Evolutionary conservation across 2,888 invertebrate genomes (phyloP), one percentile per base, ranked within the genome.

Genomic region (Polyploca ridens): DNA sequence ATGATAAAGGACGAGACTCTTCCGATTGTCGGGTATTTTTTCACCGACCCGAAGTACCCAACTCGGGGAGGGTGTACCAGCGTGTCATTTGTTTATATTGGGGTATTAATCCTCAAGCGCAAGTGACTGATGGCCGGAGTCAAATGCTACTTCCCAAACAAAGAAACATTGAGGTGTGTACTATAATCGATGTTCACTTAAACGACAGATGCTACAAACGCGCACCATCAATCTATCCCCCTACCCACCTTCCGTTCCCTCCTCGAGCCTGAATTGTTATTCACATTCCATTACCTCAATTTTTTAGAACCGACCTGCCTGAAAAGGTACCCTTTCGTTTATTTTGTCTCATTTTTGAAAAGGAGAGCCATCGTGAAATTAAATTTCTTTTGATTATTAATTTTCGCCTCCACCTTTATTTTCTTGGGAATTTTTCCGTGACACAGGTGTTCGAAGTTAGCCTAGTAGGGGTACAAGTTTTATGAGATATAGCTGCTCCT

Each of bases 171-270:
- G 84, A 90, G 89, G 89, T 89, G 88, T 91, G 84, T 88, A 84
- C 86, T 89, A 89, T 92, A 93, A 92, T 91, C 91, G 91, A 93
- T 93, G 91, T 87, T 90, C 90, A 89, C 89, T 93, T 91, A 90
- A 92, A 91, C 90, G 92, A 91, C 93, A 93, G 93, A 93, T 93
- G 93, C 91, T 92, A 88, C 91, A 90, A 93, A 93, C 93, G 90
- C 90, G 90, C 84, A 87, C 84, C 91, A 93, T 93, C 93, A 91
- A 93, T 93, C 93, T 90, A 89, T 85, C 79, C 81, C 83, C 84
- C 82, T 79, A 66, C 76, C 78, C 75, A 64, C 78, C 84, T 73
- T 63, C 77, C 75, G 66, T 69, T 70, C 70, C 72, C 79, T 85
- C 84, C 84, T n/a, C 77, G 78, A 79, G 82, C 83, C 85, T 86